These are phyloP conservation scores for Cydia splendana DNA, from an alignment of 1,140 invertebrate species.

Conservation along the genomic window DNA sequence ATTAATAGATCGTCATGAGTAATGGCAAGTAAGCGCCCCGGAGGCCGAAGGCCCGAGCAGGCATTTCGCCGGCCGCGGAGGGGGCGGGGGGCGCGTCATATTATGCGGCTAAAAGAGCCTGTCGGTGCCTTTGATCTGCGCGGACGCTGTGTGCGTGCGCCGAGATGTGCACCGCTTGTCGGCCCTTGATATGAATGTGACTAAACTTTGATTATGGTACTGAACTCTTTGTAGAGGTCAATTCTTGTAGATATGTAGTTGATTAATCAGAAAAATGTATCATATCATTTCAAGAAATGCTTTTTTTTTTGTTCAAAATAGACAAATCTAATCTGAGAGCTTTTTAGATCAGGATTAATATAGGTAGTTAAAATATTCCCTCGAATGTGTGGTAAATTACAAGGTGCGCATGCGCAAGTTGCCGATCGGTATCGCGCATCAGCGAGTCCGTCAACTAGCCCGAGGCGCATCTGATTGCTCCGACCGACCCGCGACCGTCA, in stretches of 20 bases:
- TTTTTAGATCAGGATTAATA: background rate
- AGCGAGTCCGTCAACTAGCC: constrained; percentile 61
- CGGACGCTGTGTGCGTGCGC: constrained; percentile 60
- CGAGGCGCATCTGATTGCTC: constrained; percentile 54
- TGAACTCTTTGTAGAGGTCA: constrained; percentile 73
- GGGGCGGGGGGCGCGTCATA: constrained; percentile 72
- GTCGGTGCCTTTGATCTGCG: constrained; percentile 78
- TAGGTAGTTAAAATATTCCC: background rate
- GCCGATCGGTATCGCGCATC: constrained; percentile 60
- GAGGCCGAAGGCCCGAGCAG: constrained; percentile 55
- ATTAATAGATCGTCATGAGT: constrained; percentile 77
- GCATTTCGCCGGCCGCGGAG: constrained; percentile 59
- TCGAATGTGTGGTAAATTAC: constrained; percentile 56
- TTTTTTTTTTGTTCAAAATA: background rate
- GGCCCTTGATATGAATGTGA: constrained; percentile 74
- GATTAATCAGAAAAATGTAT: constrained; percentile 20
- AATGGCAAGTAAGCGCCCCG: constrained; percentile 72
- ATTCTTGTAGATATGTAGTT: constrained; percentile 37
- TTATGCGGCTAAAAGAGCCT: constrained; percentile 79
- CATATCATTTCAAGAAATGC: background rate
- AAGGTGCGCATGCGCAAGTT: constrained; percentile 48
- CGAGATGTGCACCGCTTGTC: constrained; percentile 67
- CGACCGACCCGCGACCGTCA: constrained; percentile 44
- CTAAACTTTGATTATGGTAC: constrained; percentile 77
- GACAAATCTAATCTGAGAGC: background rate